A percentile compares a stretch with the other conserved stretches of the same genome.
Conservation (phyloP, 2,113 vertebrate species). For the Blennius ocellaris region DNA sequence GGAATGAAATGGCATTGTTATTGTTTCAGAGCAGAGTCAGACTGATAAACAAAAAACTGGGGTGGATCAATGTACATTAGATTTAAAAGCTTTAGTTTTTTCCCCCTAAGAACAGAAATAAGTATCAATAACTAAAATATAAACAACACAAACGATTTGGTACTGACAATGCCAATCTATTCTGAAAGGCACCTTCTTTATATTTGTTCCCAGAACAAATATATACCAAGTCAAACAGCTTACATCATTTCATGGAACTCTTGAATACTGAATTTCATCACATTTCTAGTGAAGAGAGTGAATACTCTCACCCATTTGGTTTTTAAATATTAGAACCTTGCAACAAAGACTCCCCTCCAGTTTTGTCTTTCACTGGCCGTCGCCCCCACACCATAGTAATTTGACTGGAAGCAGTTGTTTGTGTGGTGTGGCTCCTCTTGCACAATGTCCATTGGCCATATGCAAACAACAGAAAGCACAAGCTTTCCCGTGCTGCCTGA, state of each 20-base stretch:
- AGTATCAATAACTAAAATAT: background rate
- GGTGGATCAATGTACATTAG: constrained; percentile 14
- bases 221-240: no score
- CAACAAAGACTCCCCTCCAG: background rate
- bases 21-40: constrained; percentile 23
- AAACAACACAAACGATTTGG: no score
- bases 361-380: constrained; percentile 23
- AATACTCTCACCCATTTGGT: no score
- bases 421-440: background rate
- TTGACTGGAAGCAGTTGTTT: no score
- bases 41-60: constrained; percentile 11
- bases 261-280: no score
- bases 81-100: background rate
- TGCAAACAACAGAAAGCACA: constrained; percentile 67
- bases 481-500: constrained; percentile 55
- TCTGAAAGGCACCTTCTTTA: constrained; percentile 17
- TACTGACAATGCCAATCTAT: background rate
- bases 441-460: constrained; percentile 34
- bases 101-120: constrained; percentile 7
- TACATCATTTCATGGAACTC: no score
- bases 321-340: no score
- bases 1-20: no score
- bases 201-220: background rate
- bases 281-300: no score
- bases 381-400: constrained; percentile 16